Percentiles rank a stretch among this genome's conserved stretches.
Conservation (phyloP, 2,888 invertebrate genomes). For the Lysandra coridon region DNA sequence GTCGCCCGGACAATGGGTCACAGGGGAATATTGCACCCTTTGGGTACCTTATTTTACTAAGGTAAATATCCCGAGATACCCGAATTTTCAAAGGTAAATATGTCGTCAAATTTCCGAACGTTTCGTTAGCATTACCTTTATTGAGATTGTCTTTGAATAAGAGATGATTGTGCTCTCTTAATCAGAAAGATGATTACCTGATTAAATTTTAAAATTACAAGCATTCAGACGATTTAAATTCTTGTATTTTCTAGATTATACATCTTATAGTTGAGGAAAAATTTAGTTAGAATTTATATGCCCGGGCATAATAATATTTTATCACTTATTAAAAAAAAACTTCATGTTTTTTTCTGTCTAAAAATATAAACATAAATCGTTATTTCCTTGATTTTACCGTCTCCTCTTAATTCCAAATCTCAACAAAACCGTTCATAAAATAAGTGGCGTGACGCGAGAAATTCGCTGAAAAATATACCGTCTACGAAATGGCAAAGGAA, state of each 20-base stretch:
- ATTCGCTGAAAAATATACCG: slow-evolving; percentile 45
- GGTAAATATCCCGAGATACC: slow-evolving; percentile 17
- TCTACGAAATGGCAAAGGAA: slow-evolving; percentile 68
- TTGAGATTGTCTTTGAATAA: not conserved
- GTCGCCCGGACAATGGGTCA: slow-evolving; percentile 34
- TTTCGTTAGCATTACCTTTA: not conserved
- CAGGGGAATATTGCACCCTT: slow-evolving; percentile 34
- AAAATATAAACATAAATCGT: not conserved
- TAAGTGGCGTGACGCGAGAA: slow-evolving; percentile 46
- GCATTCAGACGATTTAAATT: no score
- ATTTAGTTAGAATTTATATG: no score
- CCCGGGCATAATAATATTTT: no score
- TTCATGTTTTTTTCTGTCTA: not conserved
- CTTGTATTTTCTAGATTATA: no score
- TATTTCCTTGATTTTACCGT: not conserved
- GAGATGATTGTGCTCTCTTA: not conserved
- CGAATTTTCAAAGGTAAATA: slow-evolving; percentile 13
- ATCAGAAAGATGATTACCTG: not conserved
- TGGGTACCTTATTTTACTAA: slow-evolving; percentile 20
- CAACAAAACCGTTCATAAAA: slow-evolving; percentile 38
- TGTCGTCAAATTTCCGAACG: not conserved
- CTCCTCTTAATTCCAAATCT: slow-evolving; percentile 7
- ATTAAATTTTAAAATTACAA: no score
- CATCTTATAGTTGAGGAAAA: no score
- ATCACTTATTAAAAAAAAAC: no score